Evolutionary conservation across 2,113 vertebrate species (phyloP).

Genomic region (Macroglossus sobrinus): DNA sequence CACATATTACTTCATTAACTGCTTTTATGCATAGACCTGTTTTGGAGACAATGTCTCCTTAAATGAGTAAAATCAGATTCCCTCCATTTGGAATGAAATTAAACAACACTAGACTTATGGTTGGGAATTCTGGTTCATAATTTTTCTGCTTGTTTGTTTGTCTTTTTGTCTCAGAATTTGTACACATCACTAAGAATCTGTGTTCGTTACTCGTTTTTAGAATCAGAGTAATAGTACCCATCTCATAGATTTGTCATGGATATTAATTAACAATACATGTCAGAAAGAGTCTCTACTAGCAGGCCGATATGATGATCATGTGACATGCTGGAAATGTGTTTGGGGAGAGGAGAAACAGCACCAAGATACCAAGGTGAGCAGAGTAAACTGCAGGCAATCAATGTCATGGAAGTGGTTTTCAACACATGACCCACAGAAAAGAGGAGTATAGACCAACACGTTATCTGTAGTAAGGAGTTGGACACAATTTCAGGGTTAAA

Average conservation of each 20-base stretch:
- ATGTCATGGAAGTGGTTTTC: not conserved
- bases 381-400: not conserved
- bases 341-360: not conserved
- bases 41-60: not conserved
- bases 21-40: not conserved
- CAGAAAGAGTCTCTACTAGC: not conserved
- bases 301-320: not conserved
- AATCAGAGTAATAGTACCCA: not conserved
- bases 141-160: not conserved
- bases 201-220: not conserved
- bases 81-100: not conserved
- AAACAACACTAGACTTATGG: not conserved
- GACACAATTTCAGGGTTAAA: not conserved
- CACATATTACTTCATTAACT: not conserved
- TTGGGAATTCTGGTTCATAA: not conserved
- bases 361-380: not conserved
- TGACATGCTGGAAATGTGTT: not conserved
- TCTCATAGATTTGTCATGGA: not conserved
- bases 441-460: not conserved
- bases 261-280: not conserved
- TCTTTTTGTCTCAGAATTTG: not conserved
- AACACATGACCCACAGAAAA: not conserved
- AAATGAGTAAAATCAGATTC: not conserved
- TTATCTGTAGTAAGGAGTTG: not conserved
- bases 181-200: not conserved